Evolutionary conservation across 2,797 vertebrate species (phyloP).

Genomic region (Pantherophis alleghaniensis): DNA sequence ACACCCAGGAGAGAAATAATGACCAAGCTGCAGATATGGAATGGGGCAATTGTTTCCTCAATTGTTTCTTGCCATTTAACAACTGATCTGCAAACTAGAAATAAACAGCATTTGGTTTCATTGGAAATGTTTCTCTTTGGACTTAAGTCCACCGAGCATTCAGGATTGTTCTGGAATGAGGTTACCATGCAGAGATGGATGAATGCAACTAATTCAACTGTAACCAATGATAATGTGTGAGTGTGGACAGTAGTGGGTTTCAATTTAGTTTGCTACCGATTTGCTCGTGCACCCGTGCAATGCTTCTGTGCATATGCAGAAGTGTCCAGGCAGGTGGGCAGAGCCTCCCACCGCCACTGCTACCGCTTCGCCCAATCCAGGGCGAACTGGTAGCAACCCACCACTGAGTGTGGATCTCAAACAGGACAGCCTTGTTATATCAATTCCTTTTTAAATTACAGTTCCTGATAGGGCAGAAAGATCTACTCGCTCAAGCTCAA

Average conservation of each 20-base stretch:
- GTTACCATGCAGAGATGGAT: background rate
- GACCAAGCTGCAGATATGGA: slow-evolving; percentile 13
- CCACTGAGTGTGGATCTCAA: background rate
- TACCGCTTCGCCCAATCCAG: too few relatives aligned
- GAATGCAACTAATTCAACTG: background rate
- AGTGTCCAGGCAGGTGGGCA: too few relatives aligned
- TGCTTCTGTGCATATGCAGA: too few relatives aligned
- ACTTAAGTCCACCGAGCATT: background rate
- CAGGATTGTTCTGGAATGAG: background rate
- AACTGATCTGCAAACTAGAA: slow-evolving; percentile 7
- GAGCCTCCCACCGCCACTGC: too few relatives aligned
- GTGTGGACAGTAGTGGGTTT: background rate
- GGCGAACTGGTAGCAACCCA: too few relatives aligned
- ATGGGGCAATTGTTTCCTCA: slow-evolving; percentile 3
- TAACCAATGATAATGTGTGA: background rate
- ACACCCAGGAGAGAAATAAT: slow-evolving; percentile 35
- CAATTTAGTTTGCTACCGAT: too few relatives aligned
- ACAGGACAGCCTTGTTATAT: background rate
- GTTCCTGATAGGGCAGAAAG: too few relatives aligned
- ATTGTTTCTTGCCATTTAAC: background rate
- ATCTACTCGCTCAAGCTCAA: background rate
- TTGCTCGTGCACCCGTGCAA: too few relatives aligned
- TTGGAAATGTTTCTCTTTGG: background rate
- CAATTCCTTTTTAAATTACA: background rate
- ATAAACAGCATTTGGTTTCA: background rate